Base-by-base conservation (phyloP, 35 echinoderm and acorn worm species). In the Stichopus chloronotus region DNA sequence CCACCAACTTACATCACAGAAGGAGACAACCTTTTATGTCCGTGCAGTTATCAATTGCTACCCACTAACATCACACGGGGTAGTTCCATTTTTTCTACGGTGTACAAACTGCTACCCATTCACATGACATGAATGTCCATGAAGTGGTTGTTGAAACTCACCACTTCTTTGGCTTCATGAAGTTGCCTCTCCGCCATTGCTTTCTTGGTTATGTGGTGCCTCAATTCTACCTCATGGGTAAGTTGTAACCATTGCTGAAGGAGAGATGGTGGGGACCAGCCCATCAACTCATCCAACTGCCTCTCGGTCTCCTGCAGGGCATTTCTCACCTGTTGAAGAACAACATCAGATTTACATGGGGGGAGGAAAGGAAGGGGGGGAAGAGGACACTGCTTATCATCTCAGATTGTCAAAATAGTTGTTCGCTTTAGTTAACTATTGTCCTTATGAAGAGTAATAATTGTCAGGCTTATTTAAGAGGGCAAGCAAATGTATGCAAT, bases 231-330 rank as follows among this genome's bases (percentile, higher is more conserved):
- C 56, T 98, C 97, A 61, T 98, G 91, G 4, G 97, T 98, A 3
- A 98, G 72, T 81, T 98, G 97, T 6, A 98, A 72, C 95, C 95
- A 98, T 25, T 96, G 95, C 72, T 96, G 97, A 13, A 98, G 88
- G 25, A 78, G 78, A n/a, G 79, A 52, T 12, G 97, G 95, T 5
- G 97, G 93, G 19, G 79, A 83, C 96, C 96, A 98, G n/a, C 74
- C 82, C 58, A 87, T 88, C 76, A 92, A 30, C 17, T 87, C 76
- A n/a, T 93, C 94, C 25, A 98, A 72, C 55, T 91, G 92, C 4
- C 94, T 30, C 82, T 98, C 96, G 19, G 96, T 94, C 72, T 98
- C 94, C 68, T 95, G 86, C 5, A 98, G 82, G 17, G 96, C 96
- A 82, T 81, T 92, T 21, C 96, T 81, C 52, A 98, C 92, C 96